A percentile compares a stretch with the other conserved stretches of the same genome.
Evolutionary conservation across 2,888 invertebrate genomes (phyloP).

Genomic region (Dromius quadrimaculatus): DNA sequence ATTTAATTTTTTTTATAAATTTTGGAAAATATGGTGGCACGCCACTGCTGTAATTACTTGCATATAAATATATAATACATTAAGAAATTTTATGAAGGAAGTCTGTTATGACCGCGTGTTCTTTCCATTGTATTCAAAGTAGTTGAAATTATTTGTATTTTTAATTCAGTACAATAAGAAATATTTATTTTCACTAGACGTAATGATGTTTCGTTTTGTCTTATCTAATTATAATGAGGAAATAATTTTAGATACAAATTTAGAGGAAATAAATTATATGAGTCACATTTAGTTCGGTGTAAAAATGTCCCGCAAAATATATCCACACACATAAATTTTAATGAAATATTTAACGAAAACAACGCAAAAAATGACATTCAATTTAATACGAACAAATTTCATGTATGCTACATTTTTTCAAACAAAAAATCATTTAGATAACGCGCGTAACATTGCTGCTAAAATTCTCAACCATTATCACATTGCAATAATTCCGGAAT

Average conservation of each 20-base stretch:
- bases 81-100: constrained; percentile 37
- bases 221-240: not conserved
- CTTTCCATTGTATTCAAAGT: constrained; percentile 38
- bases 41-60: constrained; percentile 32
- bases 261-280: constrained; percentile 32
- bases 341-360: constrained; percentile 37
- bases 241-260: constrained; percentile 33
- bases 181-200: constrained; percentile 22
- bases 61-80: constrained; percentile 26
- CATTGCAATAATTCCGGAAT: no score
- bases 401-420: constrained; percentile 36
- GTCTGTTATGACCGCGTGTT: constrained; percentile 28
- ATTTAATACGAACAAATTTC: constrained; percentile 37
- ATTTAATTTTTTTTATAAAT: not conserved
- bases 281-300: constrained; percentile 18
- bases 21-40: not conserved
- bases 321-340: constrained; percentile 37
- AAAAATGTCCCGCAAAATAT: constrained; percentile 28
- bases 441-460: not conserved
- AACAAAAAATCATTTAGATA: constrained; percentile 38
- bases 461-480: no score
- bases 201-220: constrained; percentile 22
- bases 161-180: constrained; percentile 31
- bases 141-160: constrained; percentile 37
- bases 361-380: constrained; percentile 37